phyloP scores from a whole-genome alignment of 2,113 vertebrate genomes.

The Scopus umbretta region DNA sequence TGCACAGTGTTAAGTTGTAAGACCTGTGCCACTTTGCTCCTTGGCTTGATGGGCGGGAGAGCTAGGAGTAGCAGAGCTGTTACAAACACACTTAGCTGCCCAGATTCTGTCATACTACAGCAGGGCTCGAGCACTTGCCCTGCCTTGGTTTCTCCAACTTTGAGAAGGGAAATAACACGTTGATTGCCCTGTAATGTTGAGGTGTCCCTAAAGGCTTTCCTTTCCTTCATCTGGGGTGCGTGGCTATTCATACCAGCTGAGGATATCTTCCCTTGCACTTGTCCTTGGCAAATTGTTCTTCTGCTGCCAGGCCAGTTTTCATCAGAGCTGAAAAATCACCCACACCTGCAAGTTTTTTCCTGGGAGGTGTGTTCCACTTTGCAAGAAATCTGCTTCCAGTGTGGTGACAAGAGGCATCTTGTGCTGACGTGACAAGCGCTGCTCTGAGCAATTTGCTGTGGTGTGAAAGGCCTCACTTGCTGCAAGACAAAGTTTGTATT shows the following conservation, averaged over 20 bases:
- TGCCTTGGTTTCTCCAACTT: background rate
- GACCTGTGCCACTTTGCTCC: background rate
- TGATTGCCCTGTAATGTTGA: background rate
- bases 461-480: background rate
- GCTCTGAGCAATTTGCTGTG: background rate
- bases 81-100: background rate
- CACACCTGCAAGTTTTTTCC: background rate
- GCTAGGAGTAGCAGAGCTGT: background rate
- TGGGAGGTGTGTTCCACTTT: background rate
- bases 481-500: background rate
- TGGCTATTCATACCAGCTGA: background rate
- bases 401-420: rapidly evolving
- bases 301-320: background rate
- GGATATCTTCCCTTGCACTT: background rate
- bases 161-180: rapidly evolving
- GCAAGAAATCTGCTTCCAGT: background rate
- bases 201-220: background rate
- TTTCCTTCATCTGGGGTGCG: background rate
- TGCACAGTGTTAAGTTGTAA: background rate
- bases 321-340: background rate
- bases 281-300: background rate
- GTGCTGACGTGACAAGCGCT: background rate
- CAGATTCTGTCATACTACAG: background rate
- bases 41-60: background rate
- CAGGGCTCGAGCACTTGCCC: rapidly evolving